Conservation (phyloP, 2,797 vertebrate genomes). For the Bradypodion pumilum region DNA sequence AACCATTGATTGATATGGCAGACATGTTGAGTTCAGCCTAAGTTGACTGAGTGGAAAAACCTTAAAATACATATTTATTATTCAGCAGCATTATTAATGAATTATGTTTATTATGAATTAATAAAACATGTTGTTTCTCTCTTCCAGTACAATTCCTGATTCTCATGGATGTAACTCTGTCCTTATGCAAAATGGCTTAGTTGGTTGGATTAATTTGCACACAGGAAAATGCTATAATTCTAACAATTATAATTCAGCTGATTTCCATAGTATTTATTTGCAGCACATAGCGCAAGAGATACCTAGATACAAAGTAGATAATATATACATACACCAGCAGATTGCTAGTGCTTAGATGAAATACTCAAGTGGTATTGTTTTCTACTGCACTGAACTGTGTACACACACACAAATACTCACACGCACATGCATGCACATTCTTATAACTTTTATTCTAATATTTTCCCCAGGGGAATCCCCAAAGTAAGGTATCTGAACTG, state of each 20-base stretch:
- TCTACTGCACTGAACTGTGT: not conserved
- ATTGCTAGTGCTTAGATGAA: not conserved
- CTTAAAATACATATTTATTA: not conserved
- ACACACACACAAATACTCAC: too few species aligned
- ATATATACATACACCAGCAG: not conserved
- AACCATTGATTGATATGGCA: not conserved
- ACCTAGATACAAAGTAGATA: not conserved
- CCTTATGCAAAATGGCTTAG: not conserved
- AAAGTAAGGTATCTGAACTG: not conserved
- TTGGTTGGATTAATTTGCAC: not conserved
- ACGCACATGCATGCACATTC: too few species aligned
- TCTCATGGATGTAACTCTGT: not conserved
- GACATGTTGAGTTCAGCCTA: not conserved
- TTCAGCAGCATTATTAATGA: not conserved
- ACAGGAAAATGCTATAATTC: not conserved
- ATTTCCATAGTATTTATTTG: not conserved
- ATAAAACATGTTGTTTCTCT: conserved; percentile 4
- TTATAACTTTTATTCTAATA: too few species aligned
- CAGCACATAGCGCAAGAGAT: not conserved
- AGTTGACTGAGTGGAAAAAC: conserved; percentile 18
- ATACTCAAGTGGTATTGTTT: not conserved
- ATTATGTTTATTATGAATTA: too few species aligned
- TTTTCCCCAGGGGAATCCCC: too few species aligned
- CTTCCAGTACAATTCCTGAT: not conserved
- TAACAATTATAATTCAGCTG: not conserved